Evolutionary conservation across 1,140 invertebrate species (phyloP), one percentile per base, ranked within the genome.

Genomic region (Adoxophyes honmai): DNA sequence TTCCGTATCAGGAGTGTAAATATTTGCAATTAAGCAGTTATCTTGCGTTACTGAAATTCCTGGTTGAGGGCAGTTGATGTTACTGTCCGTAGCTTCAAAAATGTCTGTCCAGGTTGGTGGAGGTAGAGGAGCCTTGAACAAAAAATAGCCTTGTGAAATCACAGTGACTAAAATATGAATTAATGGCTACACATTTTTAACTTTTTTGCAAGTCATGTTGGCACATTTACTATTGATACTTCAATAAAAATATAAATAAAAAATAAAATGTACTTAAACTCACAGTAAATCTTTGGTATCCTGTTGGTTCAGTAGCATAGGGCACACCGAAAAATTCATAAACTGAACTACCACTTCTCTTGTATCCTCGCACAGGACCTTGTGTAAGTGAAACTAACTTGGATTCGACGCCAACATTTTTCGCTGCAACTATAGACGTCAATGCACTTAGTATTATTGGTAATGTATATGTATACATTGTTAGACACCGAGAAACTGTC

Each of bases 311-410:
- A 1, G 38, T 39, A 7, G 38, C 38, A 7, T 39, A 39, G 0
- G 38, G 38, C 0, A 39, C 16, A 15, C 38, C 38, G n/a, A 15
- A 39, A 39, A 39, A 39, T 7, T 39, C 13, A 7, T 15, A 39
- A 1, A 39, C 16, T 6, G 60, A 55, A 7, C 63, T 13, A 11
- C 67, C n/a, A n/a, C n/a, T n/a, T n/a, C n/a, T 61, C 33, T 66
- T 75, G 56, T 66, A 75, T 11, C 80, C 80, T 13, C 66, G 62
- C 0, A 82, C 69, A 0, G 61, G 61, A 0, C 79, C 79, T 10
- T 76, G 69, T 0, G 52, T 4, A n/a, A 59, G 66, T 1, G 55
- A 35, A 36, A 77, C 70, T 4, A 70, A 3, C 0, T 57, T 56
- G 2, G 57, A 68, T 3, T 28, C 6, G 3, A 0, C 15, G 2